These are phyloP conservation scores for Orthonyx spaldingii DNA, from an alignment of 2,113 vertebrate genomes.

Conservation along the genomic window DNA sequence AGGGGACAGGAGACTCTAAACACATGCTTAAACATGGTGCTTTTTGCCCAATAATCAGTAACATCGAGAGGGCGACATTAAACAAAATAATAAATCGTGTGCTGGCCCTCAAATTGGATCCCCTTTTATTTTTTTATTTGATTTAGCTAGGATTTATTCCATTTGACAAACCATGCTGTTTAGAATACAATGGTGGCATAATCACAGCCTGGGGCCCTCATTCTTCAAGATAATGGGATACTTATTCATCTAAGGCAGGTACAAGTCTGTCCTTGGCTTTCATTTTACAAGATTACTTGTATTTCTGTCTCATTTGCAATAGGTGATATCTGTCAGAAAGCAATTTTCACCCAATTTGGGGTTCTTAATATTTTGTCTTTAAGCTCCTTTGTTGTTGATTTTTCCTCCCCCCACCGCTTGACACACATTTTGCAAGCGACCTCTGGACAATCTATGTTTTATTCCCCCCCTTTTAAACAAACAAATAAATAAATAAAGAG, in stretches of 20 bases:
- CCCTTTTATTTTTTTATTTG: conserved; percentile 13
- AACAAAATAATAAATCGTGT: conserved; percentile 64
- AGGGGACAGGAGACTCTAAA: conserved; percentile 30
- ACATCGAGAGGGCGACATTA: conserved; percentile 32
- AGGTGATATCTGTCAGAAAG: conserved; percentile 67
- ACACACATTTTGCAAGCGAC: background rate
- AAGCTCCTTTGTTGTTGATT: conserved; percentile 9
- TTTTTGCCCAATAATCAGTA: conserved; percentile 52
- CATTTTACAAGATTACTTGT: conserved; percentile 80
- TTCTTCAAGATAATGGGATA: conserved; percentile 92
- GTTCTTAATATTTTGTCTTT: conserved; percentile 44
- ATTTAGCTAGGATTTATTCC: conserved; percentile 76
- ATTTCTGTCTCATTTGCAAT: conserved; percentile 68
- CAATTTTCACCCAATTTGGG: conserved; percentile 60
- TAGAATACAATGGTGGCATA: conserved; percentile 92
- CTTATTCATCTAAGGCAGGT: conserved; percentile 88
- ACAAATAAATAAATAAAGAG: conserved; percentile 13
- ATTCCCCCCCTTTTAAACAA: background rate
- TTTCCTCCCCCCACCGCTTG: background rate
- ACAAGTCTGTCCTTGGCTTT: conserved; percentile 79
- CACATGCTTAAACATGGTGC: conserved; percentile 59
- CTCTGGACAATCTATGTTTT: background rate
- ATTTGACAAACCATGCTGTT: conserved; percentile 92
- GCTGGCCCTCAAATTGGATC: conserved; percentile 50
- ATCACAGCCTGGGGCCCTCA: conserved; percentile 86